These are phyloP conservation scores for Danaus chrysippus DNA, from an alignment of 2,888 invertebrate genomes.

Conservation along the genomic window DNA sequence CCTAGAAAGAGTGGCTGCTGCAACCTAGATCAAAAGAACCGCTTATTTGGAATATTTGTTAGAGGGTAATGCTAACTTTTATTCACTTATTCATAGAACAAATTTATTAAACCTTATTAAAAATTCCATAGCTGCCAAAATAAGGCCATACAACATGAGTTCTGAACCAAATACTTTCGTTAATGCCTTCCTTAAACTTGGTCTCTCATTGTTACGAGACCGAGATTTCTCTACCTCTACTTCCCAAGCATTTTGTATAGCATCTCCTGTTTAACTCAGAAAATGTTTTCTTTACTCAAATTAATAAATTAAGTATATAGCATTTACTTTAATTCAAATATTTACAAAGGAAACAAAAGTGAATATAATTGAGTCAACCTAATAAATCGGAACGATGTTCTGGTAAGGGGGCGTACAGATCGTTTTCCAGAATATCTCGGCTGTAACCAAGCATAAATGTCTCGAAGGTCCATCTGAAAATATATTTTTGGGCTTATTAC, in stretches of 20 bases:
- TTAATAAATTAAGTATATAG: background rate
- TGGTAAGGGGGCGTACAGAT: slow-evolving; percentile 82
- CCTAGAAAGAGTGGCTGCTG: slow-evolving; percentile 83
- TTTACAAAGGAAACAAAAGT: background rate
- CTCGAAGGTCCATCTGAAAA: slow-evolving; percentile 83
- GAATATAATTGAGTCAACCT: slow-evolving; percentile 40
- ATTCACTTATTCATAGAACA: background rate
- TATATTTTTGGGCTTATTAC: background rate
- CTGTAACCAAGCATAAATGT: slow-evolving; percentile 84
- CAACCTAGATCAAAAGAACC: slow-evolving; percentile 61
- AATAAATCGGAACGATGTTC: slow-evolving; percentile 82
- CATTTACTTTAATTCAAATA: background rate
- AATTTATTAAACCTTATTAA: slow-evolving; percentile 72
- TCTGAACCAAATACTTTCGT: slow-evolving; percentile 80
- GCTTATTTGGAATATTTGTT: background rate
- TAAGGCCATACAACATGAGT: slow-evolving; percentile 80
- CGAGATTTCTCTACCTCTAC: slow-evolving; percentile 66
- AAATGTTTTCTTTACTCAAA: background rate
- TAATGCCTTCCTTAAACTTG: slow-evolving; percentile 80
- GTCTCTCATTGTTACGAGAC: slow-evolving; percentile 50
- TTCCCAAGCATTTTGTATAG: slow-evolving; percentile 81
- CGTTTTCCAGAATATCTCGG: slow-evolving; percentile 82
- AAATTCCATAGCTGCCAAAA: slow-evolving; percentile 81
- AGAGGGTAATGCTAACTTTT: slow-evolving; percentile 20
- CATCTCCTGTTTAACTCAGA: slow-evolving; percentile 66